Evolutionary conservation across 1,140 invertebrate genomes (phyloP).

Genomic region (Neuroterus valhalla): DNA sequence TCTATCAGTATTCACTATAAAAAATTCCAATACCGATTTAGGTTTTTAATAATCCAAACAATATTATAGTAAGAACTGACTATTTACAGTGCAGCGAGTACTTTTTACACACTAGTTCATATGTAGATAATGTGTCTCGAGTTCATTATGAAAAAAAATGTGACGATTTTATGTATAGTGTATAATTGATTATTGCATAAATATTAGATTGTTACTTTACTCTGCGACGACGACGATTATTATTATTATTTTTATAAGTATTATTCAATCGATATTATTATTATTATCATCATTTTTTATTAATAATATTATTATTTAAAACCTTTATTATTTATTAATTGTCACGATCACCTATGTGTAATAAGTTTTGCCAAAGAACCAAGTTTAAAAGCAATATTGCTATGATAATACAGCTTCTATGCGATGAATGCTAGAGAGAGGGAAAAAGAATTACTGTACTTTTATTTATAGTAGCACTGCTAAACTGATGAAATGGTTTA

Average conservation of each 20-base stretch:
- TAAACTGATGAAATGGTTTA: neutral
- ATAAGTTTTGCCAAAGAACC: slow-evolving; percentile 76
- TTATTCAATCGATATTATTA: slow-evolving; percentile 57
- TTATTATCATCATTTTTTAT: slow-evolving; percentile 54
- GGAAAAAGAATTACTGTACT: slow-evolving; percentile 11
- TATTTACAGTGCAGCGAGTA: neutral
- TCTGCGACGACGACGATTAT: neutral
- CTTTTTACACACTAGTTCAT: neutral
- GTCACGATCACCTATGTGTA: slow-evolving; percentile 73
- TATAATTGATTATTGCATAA: slow-evolving; percentile 6
- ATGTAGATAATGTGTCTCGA: neutral
- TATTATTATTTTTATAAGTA: slow-evolving; percentile 61
- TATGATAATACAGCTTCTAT: slow-evolving; percentile 59
- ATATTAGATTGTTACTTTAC: slow-evolving; percentile 25
- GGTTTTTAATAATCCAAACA: no score
- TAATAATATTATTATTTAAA: slow-evolving; percentile 66
- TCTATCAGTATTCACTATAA: neutral
- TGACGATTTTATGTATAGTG: slow-evolving; percentile 10
- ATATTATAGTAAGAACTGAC: neutral
- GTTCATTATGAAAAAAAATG: neutral
- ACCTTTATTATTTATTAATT: slow-evolving; percentile 74
- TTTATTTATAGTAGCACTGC: neutral
- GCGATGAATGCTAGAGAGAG: slow-evolving; percentile 37
- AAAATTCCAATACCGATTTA: neutral
- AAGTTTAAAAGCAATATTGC: slow-evolving; percentile 62